These are phyloP conservation scores for Octonoba sinensis DNA, from an alignment of 2,888 invertebrate genomes.

Conservation along the genomic window DNA sequence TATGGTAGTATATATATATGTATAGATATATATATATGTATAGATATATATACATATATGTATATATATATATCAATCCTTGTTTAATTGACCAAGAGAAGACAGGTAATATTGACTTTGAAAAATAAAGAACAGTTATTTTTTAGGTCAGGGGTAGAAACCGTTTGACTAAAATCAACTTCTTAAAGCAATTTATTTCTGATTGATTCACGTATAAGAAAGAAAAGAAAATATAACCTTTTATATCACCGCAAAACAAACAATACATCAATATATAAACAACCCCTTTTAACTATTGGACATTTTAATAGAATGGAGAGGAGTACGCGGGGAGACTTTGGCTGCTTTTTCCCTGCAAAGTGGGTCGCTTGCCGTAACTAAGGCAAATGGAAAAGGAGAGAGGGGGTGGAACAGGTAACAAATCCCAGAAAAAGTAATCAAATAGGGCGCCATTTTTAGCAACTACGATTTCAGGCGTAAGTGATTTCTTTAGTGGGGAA, in stretches of 20 bases:
- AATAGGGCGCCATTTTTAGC: constrained; percentile 62
- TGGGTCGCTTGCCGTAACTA: background rate
- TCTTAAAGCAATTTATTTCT: too few relatives aligned
- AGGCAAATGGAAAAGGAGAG: constrained; percentile 14
- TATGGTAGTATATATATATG: too few relatives aligned
- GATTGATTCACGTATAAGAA: background rate
- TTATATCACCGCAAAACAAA: background rate
- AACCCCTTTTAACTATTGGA: constrained; percentile 38
- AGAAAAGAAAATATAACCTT: background rate
- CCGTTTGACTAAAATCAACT: too few relatives aligned
- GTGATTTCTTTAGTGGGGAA: constrained; percentile 41
- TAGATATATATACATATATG: too few relatives aligned
- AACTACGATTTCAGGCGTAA: constrained; percentile 59
- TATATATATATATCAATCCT: too few relatives aligned
- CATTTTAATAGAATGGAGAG: constrained; percentile 54
- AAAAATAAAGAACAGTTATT: too few relatives aligned
- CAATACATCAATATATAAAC: constrained; percentile 22
- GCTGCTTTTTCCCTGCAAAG: constrained; percentile 9
- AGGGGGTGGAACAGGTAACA: constrained; percentile 2
- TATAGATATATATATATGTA: too few relatives aligned
- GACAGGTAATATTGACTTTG: too few relatives aligned
- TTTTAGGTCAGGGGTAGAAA: too few relatives aligned
- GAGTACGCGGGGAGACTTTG: constrained; percentile 28
- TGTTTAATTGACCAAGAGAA: too few relatives aligned
- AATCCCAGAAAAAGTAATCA: constrained; percentile 53